These are phyloP conservation scores for Ochlodes sylvanus DNA, from an alignment of 2,888 invertebrate species.

Conservation along the genomic window DNA sequence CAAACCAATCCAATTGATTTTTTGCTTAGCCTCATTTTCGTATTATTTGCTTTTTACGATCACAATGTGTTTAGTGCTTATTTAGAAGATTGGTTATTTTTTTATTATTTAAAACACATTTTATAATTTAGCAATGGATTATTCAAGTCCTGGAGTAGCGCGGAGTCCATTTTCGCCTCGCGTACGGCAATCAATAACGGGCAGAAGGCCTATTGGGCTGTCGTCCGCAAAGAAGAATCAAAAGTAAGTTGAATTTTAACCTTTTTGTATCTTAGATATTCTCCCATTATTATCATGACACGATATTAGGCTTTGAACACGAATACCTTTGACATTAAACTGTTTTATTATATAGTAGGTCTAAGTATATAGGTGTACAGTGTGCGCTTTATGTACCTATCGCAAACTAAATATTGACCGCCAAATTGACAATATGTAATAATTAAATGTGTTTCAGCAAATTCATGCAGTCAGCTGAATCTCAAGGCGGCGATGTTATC, in stretches of 20 bases:
- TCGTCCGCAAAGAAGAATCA: slow-evolving; percentile 69
- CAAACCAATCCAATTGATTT: not conserved
- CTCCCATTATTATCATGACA: no score
- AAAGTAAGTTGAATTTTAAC: slow-evolving; percentile 53
- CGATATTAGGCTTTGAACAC: no score
- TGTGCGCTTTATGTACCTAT: not conserved
- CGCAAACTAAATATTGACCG: not conserved
- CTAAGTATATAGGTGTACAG: no score
- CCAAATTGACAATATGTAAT: slow-evolving; percentile 3
- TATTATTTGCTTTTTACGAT: not conserved
- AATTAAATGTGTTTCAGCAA: slow-evolving; percentile 54
- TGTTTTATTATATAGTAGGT: no score
- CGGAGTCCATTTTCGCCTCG: slow-evolving; percentile 78
- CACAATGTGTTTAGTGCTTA: not conserved
- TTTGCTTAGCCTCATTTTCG: not conserved
- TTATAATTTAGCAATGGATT: slow-evolving; percentile 61
- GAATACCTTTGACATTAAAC: no score
- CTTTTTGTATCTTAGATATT: not conserved
- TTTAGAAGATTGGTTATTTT: not conserved
- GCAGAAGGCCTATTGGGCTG: slow-evolving; percentile 65
- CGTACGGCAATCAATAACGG: slow-evolving; percentile 69
- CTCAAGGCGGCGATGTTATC: slow-evolving; percentile 87
- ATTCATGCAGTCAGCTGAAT: slow-evolving; percentile 59
- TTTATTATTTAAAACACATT: not conserved
- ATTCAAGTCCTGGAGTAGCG: slow-evolving; percentile 69